A percentile compares a stretch with the other conserved stretches of the same genome.
These are phyloP conservation scores for Sinelater perroti DNA, from an alignment of 2,888 invertebrate genomes.

Conservation along the genomic window DNA sequence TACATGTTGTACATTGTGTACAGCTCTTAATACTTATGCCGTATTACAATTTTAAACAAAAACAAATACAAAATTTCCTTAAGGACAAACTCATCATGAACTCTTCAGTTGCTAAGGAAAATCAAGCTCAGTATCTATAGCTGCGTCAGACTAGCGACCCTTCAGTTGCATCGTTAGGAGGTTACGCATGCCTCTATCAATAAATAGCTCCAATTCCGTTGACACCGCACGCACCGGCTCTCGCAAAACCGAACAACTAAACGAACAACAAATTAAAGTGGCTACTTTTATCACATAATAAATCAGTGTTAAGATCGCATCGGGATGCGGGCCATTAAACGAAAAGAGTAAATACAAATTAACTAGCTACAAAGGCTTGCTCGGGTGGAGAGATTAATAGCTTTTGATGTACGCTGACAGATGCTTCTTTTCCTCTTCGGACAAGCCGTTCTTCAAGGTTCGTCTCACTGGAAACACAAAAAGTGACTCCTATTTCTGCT, in stretches of 20 bases:
- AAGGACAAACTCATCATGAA: conserved; percentile 3
- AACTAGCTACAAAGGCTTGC: conserved; percentile 15
- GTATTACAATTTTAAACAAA: conserved; percentile 23
- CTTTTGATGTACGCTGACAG: conserved; percentile 78
- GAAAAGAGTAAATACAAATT: conserved; percentile 39
- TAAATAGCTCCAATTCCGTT: conserved; percentile 12
- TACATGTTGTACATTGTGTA: conserved; percentile 10
- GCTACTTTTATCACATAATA: conserved; percentile 55
- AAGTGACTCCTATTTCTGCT: too few species aligned
- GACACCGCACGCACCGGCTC: conserved; percentile 1
- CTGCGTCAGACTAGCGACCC: conserved; percentile 11
- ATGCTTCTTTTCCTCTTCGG: conserved; percentile 82
- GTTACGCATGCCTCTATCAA: conserved; percentile 7
- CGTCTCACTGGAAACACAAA: conserved; percentile 73
- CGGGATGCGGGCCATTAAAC: conserved; percentile 42
- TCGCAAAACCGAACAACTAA: conserved; percentile 22
- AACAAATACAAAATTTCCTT: conserved; percentile 18
- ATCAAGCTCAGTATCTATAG: conserved; percentile 6
- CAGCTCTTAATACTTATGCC: conserved; percentile 8
- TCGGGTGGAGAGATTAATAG: conserved; percentile 62
- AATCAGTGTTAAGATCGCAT: conserved; percentile 52
- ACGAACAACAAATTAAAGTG: conserved; percentile 26
- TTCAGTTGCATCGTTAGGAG: conserved; percentile 7
- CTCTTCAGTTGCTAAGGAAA: conserved; percentile 5
- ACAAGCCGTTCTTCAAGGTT: conserved; percentile 81